Base-by-base conservation (phyloP, 1,140 invertebrate genomes). In the Danaus plexippus region DNA sequence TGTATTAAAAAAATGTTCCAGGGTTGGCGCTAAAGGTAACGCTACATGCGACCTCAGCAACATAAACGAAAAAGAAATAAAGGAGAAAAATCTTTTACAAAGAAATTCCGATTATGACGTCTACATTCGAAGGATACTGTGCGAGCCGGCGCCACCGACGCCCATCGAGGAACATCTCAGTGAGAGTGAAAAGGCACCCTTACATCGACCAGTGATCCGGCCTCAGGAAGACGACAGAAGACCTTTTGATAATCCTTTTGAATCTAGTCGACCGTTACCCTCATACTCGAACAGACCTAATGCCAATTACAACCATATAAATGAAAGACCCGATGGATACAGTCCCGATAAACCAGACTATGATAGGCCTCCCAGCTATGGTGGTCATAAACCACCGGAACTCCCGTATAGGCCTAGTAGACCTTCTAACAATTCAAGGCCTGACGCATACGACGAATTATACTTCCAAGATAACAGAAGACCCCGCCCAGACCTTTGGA, bases 11-110 rank as follows among this genome's bases (percentile, higher is more conserved):
- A 32, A 5, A 32, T 32, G 7, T 77, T 77, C 5, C 77, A 86
- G 83, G 1, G 80, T 86, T 9, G 83, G 83, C 8, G 83, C 83
- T 7, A 85, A 85, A 73, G 83, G 83, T 47, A 86, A 86, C 12
- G 79, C 83, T 9, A 83, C 81, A 7, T 86, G 83, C 48, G 71
- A 85, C 18, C 64, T 86, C 0, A 77, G 83, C 53, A 80, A 73
- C 11, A 10, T 73, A 11, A 64, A 64, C 32, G 80, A 85, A 52
- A 80, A 75, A 13, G 71, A 83, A 47, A 57, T 86, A 5, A 80
- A 78, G 59, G 79, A 78, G 12, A 75, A 75, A n/a, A 77, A 67
- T 44, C 50, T 75, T 1, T 67, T 83, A 8, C 58, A 56, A 40
- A 66, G 72, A 5, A 64, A 86, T 54, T 77, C 83, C 5, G 81